Evolutionary conservation across 2,888 invertebrate genomes (phyloP).

Genomic region (Athripsodes cinereus): DNA sequence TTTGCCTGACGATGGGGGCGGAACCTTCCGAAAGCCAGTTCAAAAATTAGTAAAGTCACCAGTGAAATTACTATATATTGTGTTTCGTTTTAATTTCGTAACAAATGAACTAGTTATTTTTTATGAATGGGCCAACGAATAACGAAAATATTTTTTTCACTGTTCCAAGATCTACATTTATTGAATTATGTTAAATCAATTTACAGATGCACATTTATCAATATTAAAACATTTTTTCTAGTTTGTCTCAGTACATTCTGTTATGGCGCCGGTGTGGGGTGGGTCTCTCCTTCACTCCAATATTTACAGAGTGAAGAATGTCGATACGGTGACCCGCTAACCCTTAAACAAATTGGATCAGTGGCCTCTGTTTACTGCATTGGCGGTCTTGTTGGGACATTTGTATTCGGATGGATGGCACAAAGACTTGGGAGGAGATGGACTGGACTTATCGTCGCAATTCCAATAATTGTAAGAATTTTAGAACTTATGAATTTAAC

Average conservation of each 20-base stretch:
- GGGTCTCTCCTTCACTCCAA: constrained; percentile 53
- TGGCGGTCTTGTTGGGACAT: constrained; percentile 50
- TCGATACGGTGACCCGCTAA: constrained; percentile 45
- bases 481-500: background rate
- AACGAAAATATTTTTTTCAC: no score
- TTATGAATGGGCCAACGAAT: no score
- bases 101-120: no score
- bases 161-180: no score
- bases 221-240: constrained; percentile 32
- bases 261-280: constrained; percentile 52
- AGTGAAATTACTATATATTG: no score
- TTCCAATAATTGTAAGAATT: constrained; percentile 44
- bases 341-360: constrained; percentile 49
- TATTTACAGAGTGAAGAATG: constrained; percentile 43
- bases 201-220: background rate
- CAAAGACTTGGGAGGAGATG: constrained; percentile 50
- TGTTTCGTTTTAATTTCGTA: no score
- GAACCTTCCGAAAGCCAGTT: no score
- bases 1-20: no score
- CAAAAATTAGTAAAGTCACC: no score
- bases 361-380: constrained; percentile 52
- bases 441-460: constrained; percentile 46
- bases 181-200: no score
- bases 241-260: constrained; percentile 51
- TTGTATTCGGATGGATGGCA: constrained; percentile 47